Base-by-base conservation (phyloP, 1,140 invertebrate genomes). In the Ptiloglossa arizonensis region DNA sequence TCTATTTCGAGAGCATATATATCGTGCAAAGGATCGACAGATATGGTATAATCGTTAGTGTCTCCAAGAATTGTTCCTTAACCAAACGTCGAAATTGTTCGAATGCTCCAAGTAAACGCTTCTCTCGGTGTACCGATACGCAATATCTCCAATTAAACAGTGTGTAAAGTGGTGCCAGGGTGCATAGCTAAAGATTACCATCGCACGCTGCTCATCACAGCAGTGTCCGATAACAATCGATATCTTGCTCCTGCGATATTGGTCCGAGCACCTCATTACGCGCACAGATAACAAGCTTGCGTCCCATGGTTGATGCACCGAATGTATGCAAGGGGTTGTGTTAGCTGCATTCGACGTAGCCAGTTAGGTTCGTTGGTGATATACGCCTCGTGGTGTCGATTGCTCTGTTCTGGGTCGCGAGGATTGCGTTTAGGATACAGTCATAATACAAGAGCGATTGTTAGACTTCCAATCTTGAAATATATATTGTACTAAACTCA, bases 181-280 rank as follows among this genome's bases (percentile, higher is more conserved):
- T 29, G 19, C 41, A n/a, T n/a, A 32, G n/a, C 29, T 29, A 9
- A 35, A 32, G 44, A 50, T 67, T 8, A 50, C 22, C 46, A 17
- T 15, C 63, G 8, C 29, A 46, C n/a, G n/a, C n/a, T n/a, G n/a
- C n/a, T n/a, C 46, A 17, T 15, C 63, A 3, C 29, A 46, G 27
- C 27, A 19, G 11, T 19, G n/a, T 41, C 57, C 9, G 27, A 70
- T 32, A 13, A 19, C 38, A 22, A 57, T 70, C 27, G 38, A 59
- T 59, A 57, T 19, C 17, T 32, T 15, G 38, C 54, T 44, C 19
- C 29, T n/a, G 27, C 46, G 22, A 48, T 44, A 74, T 56, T 72
- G 57, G 29, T 63, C 15, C 41, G 44, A 72, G 27, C 22, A 15
- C 44, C 50, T 38, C 46, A 63, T 72, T 72, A 71, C 56, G 56